These are phyloP conservation scores for Himantopus leucocephalus DNA, from an alignment of 2,113 vertebrate genomes.

Conservation along the genomic window DNA sequence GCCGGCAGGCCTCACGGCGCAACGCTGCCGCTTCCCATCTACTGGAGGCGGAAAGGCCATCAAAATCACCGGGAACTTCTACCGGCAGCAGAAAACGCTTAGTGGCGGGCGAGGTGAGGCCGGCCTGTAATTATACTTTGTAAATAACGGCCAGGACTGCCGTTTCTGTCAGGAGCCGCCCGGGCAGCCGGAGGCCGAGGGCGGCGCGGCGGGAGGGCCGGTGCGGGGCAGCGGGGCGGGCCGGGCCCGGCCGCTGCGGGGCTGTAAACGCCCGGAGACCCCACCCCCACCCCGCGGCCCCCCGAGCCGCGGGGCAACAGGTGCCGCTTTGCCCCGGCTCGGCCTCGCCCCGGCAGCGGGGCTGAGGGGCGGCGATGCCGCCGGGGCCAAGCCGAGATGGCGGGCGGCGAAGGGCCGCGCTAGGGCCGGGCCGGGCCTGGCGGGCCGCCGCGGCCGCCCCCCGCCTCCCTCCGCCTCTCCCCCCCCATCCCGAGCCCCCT, in stretches of 20 bases:
- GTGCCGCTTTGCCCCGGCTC: not conserved
- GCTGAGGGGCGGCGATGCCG: not conserved
- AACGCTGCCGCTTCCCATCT: rapidly evolving
- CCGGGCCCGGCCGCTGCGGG: no score
- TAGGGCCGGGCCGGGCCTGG: no score
- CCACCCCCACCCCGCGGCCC: no score
- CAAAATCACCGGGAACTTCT: not conserved
- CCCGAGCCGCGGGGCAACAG: not conserved
- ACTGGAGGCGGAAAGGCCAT: rapidly evolving
- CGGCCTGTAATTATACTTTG: not conserved
- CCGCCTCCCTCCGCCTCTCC: no score
- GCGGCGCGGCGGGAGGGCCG: no score
- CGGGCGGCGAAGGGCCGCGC: no score
- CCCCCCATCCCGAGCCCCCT: no score
- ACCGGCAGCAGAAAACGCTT: not conserved
- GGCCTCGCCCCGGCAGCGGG: not conserved
- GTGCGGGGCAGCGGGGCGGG: no score
- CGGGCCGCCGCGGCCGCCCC: no score
- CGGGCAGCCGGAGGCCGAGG: no score
- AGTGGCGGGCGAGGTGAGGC: not conserved
- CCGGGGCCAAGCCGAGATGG: no score
- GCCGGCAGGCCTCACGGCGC: not conserved
- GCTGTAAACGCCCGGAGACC: no score
- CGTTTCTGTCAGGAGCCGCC: not conserved
- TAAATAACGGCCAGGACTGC: rapidly evolving